Conservation (phyloP, 2,888 invertebrate species). For the Cephus rjabovi region DNA sequence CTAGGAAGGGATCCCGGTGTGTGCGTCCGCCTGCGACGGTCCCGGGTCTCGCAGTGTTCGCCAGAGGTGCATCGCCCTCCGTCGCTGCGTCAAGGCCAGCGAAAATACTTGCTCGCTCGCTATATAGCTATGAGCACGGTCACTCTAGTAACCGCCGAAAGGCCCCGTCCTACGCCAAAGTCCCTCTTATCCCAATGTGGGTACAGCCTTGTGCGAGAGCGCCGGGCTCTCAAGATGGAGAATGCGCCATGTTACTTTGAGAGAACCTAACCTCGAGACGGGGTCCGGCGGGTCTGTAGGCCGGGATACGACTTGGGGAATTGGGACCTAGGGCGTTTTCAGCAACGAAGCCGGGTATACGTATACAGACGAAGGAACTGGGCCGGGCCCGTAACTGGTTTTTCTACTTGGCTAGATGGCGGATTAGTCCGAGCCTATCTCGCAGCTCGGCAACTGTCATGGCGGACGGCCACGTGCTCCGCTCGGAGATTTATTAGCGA, state of each 20-base stretch:
- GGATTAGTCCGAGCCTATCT: no score
- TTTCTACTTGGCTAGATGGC: no score
- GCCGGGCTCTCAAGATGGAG: constrained; percentile 25
- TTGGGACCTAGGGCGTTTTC: no score
- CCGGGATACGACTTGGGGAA: no score
- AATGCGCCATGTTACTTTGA: constrained; percentile 26
- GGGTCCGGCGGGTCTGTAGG: no score
- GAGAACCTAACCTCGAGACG: no score
- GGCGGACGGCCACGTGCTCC: no score
- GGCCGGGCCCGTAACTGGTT: no score
- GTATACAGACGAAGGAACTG: no score
- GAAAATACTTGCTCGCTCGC: constrained; percentile 59
- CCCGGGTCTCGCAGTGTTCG: constrained; percentile 60
- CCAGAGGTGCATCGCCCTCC: constrained; percentile 66
- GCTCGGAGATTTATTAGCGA: no score
- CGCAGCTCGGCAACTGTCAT: no score
- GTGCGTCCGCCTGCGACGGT: constrained; percentile 28
- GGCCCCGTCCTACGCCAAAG: constrained; percentile 37
- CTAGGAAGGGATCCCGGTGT: constrained; percentile 12
- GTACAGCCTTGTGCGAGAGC: background rate
- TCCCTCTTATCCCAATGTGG: background rate
- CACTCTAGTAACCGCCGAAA: constrained; percentile 55
- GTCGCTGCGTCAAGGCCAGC: constrained; percentile 67
- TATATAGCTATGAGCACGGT: constrained; percentile 45
- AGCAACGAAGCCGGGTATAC: no score